Conservation (phyloP, 2,888 invertebrate genomes). For the Agrochola lychnidis region DNA sequence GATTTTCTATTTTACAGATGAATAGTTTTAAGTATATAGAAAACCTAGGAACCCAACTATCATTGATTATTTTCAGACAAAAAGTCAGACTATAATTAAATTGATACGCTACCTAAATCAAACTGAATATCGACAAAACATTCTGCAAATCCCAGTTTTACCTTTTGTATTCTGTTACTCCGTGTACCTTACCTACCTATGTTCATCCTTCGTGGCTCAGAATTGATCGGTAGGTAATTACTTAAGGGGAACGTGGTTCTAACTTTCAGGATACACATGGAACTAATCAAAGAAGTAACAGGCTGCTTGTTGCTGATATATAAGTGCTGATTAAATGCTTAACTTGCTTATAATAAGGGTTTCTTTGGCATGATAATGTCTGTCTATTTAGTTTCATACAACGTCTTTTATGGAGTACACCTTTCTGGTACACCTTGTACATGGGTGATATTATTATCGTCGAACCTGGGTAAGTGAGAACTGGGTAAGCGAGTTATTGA, state of each 20-base stretch:
- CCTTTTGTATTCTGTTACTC: conserved; percentile 31
- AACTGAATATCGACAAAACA: conserved; percentile 24
- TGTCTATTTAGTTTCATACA: not conserved
- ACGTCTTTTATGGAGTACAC: not conserved
- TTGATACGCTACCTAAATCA: conserved; percentile 1
- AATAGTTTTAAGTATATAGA: not conserved
- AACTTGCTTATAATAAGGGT: conserved; percentile 12
- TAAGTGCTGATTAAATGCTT: conserved; percentile 44
- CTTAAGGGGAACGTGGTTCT: conserved; percentile 70
- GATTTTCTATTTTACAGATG: not conserved
- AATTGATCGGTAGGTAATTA: conserved; percentile 82
- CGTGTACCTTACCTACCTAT: conserved; percentile 3
- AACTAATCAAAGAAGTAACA: conserved; percentile 70
- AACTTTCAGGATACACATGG: conserved; percentile 75
- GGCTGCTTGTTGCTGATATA: conserved; percentile 45
- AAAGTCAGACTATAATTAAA: conserved; percentile 10
- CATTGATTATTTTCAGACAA: not conserved
- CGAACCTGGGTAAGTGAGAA: too few species aligned
- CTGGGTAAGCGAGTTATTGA: too few species aligned
- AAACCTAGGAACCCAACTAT: not conserved
- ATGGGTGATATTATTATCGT: not conserved
- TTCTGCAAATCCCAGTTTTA: conserved; percentile 15
- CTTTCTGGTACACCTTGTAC: too few species aligned
- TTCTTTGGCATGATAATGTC: not conserved
- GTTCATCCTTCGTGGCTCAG: conserved; percentile 41